Conservation (phyloP, 2,113 vertebrate species). For the Corythoichthys haematopterus region DNA sequence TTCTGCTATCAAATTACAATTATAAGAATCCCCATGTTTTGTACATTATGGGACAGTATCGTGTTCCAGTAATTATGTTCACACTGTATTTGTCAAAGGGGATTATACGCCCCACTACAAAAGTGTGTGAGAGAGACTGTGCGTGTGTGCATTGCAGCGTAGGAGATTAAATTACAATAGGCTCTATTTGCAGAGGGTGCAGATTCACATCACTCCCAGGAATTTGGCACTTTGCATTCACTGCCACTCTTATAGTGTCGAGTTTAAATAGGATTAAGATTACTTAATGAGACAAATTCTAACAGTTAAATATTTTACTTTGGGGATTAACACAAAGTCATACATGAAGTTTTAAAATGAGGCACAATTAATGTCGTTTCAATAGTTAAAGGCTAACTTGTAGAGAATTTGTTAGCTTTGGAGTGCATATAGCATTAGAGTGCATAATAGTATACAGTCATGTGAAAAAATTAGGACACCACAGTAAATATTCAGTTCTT, state of each 20-base stretch:
- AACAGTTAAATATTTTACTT: not conserved
- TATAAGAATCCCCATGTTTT: constrained; percentile 31
- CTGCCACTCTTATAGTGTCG: constrained; percentile 37
- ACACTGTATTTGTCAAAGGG: constrained; percentile 21
- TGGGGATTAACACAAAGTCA: not conserved
- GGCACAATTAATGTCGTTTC: constrained; percentile 28
- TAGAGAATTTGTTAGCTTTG: constrained; percentile 14
- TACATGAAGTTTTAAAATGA: not conserved
- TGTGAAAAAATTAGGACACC: no score
- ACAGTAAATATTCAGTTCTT: no score
- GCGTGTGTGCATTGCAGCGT: constrained; percentile 21
- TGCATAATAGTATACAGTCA: no score
- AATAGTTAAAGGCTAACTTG: constrained; percentile 26
- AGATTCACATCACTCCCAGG: constrained; percentile 46
- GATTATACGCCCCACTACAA: constrained; percentile 25
- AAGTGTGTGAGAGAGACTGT: constrained; percentile 21
- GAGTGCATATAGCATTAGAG: not conserved
- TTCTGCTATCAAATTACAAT: constrained; percentile 49
- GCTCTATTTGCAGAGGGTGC: constrained; percentile 39
- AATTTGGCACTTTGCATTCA: constrained; percentile 49
- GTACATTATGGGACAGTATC: constrained; percentile 23
- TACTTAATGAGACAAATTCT: not conserved
- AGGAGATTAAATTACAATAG: constrained; percentile 42
- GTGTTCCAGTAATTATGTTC: constrained; percentile 40
- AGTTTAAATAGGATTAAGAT: not conserved